These are phyloP conservation scores for Oreotrochilus melanogaster DNA, from an alignment of 2,113 vertebrate genomes.

Conservation along the genomic window DNA sequence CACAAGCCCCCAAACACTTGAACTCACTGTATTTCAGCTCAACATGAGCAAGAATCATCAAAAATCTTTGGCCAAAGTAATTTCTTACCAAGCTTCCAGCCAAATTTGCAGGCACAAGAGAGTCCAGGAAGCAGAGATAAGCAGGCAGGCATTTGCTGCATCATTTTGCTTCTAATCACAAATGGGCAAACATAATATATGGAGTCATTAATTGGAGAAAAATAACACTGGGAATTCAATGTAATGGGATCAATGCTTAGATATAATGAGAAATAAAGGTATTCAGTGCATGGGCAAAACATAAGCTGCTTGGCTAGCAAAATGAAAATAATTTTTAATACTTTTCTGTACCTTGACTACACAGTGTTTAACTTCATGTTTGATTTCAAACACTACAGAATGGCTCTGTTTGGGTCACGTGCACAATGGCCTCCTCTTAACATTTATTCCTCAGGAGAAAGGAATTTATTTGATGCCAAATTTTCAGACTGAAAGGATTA, in stretches of 20 bases:
- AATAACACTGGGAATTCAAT: neutral
- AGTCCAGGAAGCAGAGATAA: neutral
- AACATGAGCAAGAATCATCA: neutral
- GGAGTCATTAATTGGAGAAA: slow-evolving; percentile 17
- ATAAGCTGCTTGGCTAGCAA: neutral
- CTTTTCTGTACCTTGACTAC: slow-evolving; percentile 8
- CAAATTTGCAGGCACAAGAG: slow-evolving; percentile 32
- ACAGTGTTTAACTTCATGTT: neutral
- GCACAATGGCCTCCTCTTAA: slow-evolving; percentile 25
- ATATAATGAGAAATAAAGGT: neutral
- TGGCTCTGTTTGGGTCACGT: neutral
- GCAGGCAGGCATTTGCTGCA: slow-evolving; percentile 1
- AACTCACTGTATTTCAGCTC: slow-evolving; percentile 10
- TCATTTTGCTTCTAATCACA: slow-evolving; percentile 32
- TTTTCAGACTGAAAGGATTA: slow-evolving; percentile 23
- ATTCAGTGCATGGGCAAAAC: neutral
- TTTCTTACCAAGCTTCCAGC: slow-evolving; percentile 29
- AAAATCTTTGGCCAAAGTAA: slow-evolving; percentile 32
- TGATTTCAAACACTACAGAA: neutral
- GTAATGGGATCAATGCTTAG: neutral
- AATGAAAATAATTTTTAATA: neutral
- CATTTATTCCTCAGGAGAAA: slow-evolving; percentile 24
- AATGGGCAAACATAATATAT: neutral
- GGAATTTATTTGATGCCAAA: slow-evolving; percentile 43
- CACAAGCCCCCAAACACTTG: slow-evolving; percentile 42